A percentile compares a stretch with the other conserved stretches of the same genome.
Conservation (phyloP, 2,888 invertebrate genomes). For the Eilema sororculum region DNA sequence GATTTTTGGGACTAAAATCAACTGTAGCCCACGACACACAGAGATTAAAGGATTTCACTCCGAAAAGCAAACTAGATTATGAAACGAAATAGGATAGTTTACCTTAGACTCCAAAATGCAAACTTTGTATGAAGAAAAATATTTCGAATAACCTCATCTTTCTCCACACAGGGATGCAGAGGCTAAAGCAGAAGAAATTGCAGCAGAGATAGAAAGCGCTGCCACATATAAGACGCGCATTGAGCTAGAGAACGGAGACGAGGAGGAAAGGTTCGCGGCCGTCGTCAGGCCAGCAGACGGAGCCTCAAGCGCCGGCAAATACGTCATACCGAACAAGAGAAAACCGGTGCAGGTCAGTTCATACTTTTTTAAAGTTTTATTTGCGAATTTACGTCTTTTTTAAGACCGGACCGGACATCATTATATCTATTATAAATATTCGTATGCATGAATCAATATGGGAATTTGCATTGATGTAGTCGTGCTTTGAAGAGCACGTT, state of each 20-base stretch:
- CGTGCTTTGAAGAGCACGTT: too few relatives aligned
- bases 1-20: too few relatives aligned
- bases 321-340: conserved; percentile 93
- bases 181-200: conserved; percentile 95
- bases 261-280: conserved; percentile 95
- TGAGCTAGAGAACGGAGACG: conserved; percentile 97
- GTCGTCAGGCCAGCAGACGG: conserved; percentile 90
- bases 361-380: too few relatives aligned
- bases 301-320: conserved; percentile 81
- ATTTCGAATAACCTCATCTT: background rate
- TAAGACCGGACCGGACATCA: too few relatives aligned
- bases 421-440: too few relatives aligned
- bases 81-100: too few relatives aligned
- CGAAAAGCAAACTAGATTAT: too few relatives aligned
- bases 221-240: conserved; percentile 93
- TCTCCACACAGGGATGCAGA: conserved; percentile 88
- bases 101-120: background rate
- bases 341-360: conserved; percentile 86
- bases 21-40: too few relatives aligned
- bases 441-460: too few relatives aligned
- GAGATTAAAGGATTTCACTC: background rate
- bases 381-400: too few relatives aligned
- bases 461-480: too few relatives aligned
- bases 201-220: conserved; percentile 96
- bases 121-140: background rate